phyloP scores from a whole-genome alignment of 1,140 invertebrate species.

The Trachymyrmex cornetzi region DNA sequence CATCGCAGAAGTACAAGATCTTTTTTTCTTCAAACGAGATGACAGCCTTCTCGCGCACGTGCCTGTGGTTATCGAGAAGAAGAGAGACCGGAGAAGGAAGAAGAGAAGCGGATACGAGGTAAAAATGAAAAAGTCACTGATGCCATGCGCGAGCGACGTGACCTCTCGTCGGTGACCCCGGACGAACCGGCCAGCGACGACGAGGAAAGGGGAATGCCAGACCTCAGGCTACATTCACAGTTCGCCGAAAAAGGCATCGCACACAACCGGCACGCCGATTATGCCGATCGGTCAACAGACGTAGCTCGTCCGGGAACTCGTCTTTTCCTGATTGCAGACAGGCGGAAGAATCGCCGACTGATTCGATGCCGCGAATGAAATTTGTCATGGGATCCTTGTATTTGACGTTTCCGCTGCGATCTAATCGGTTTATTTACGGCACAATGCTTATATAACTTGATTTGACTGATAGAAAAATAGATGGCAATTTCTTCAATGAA shows the following conservation, averaged over 20 bases:
- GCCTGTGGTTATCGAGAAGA: conserved; percentile 56
- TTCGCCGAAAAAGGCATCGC: conserved; percentile 76
- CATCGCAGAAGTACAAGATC: conserved; percentile 49
- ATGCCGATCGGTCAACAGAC: conserved; percentile 72
- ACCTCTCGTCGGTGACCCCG: conserved; percentile 79
- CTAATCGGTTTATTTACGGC: conserved; percentile 11
- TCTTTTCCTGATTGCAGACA: conserved; percentile 67
- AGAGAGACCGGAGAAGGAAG: conserved; percentile 31
- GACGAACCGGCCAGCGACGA: conserved; percentile 75
- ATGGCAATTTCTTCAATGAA: neutral
- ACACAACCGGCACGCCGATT: conserved; percentile 74
- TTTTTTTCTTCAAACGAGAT: conserved; percentile 69
- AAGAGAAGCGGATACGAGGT: conserved; percentile 32
- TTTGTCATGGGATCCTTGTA: conserved; percentile 49
- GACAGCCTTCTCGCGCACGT: conserved; percentile 43
- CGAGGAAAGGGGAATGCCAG: conserved; percentile 72
- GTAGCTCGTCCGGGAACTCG: conserved; percentile 66
- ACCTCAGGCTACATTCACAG: conserved; percentile 74
- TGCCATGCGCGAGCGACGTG: conserved; percentile 80
- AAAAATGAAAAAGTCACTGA: conserved; percentile 76
- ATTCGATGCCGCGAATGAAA: conserved; percentile 47
- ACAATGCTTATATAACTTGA: neutral
- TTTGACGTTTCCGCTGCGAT: conserved; percentile 23
- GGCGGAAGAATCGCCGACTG: conserved; percentile 60
- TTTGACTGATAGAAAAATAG: neutral